Evolutionary conservation across 2,888 invertebrate species (phyloP), one percentile per base, ranked within the genome.

Genomic region (Stomorhina lunata): DNA sequence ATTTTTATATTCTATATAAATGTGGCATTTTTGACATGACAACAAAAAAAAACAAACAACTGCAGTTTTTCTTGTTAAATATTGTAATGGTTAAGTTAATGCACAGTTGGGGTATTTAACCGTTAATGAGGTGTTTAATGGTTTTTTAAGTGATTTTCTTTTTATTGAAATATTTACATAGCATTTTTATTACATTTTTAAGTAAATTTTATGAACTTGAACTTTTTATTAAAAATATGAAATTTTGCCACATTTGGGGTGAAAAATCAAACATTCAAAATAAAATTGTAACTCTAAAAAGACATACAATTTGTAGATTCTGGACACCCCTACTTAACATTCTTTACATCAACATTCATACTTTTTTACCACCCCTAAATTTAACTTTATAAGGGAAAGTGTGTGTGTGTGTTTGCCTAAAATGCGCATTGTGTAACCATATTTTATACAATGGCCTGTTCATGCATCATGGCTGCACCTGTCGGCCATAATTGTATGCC

Each of bases 381-480:
- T 40, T 6, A 68, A 27, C 3, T 50, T 4, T 10, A 10, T n/a
- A 1, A 12, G 25, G 5, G 9, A n/a, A n/a, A n/a, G 25, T 37
- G 45, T 43, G 2, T 55, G 50, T 17, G 10, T 55, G 32, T 12
- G 37, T 29, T 29, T 61, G 65, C 29, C 4, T 37, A n/a, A n/a
- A 61, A 22, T 68, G 50, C 59, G 17, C 40, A 77, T 61, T 53
- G 20, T 29, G 37, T 37, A 57, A 53, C n/a, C n/a, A n/a, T n/a
- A n/a, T n/a, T n/a, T n/a, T 65, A 50, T 27, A 65, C 43, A 76
- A 77, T 80, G 72, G 77, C 65, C 63, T 63, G 72, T 45, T 61
- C 55, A 69, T 77, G 80, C 68, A 83, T 82, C 65, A 85, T 82
- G 82, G 84, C 84, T 77, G 79, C 84, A 85, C 84, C 84, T 85